A percentile compares a stretch with the other conserved stretches of the same genome.
Conservation (phyloP, 2,888 invertebrate genomes). For the Argyresthia goedartella region DNA sequence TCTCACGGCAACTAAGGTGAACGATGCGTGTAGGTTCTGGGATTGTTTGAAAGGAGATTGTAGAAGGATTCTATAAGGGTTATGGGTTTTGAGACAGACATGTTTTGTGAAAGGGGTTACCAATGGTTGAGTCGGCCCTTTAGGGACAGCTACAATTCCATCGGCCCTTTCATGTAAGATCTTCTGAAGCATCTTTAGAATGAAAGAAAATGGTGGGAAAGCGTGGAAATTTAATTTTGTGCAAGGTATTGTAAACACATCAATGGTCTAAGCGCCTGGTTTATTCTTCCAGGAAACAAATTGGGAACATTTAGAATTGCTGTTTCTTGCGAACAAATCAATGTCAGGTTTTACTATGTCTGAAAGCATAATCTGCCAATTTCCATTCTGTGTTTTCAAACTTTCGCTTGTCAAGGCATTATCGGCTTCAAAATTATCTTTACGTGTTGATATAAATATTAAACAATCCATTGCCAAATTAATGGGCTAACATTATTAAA, state of each 20-base stretch:
- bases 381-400: no score
- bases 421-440: no score
- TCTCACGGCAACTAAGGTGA: constrained; percentile 9
- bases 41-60: constrained; percentile 7
- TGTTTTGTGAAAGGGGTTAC: constrained; percentile 19
- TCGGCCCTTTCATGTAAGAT: constrained; percentile 20
- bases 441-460: no score
- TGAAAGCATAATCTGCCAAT: no score
- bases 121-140: constrained; percentile 22
- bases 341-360: background rate
- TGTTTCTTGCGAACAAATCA: background rate
- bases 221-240: background rate
- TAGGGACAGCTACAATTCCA: constrained; percentile 22
- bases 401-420: no score
- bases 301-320: background rate
- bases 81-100: constrained; percentile 5
- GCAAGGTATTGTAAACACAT: background rate
- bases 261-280: background rate
- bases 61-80: constrained; percentile 5
- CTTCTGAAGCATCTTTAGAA: constrained; percentile 11
- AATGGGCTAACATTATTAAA: no score
- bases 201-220: background rate
- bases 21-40: constrained; percentile 6
- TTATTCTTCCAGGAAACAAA: background rate
- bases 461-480: no score